Base-by-base conservation (phyloP, 2,888 invertebrate species). In the Empis stercorea region DNA sequence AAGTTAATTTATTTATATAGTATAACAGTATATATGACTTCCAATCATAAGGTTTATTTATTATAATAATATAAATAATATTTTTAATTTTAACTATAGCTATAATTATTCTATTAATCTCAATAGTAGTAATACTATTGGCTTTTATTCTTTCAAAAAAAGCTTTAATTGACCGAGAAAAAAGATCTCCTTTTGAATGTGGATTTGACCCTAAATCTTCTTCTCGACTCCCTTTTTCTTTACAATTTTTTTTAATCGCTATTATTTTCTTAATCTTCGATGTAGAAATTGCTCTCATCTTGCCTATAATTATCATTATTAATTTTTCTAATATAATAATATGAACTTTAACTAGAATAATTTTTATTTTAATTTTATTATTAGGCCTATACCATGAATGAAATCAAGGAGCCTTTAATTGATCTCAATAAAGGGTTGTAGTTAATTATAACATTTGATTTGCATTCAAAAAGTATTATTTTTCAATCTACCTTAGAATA, bases 261-360 rank as follows among this genome's bases (percentile, higher is more conserved):
- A 68, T 81, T 63, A 76, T 83, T 71, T 82, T 82, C 62, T 67
- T 81, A 73, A 79, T 83, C 71, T 83, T 82, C 73, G 81, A 82
- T 72, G 73, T 81, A 51, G 81, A 81, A 77, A 79, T 82, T 69
- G 74, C 76, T 1, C 55, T 81, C 62, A 68, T 81, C 61, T 61
- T 81, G 1, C 79, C 79, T 0, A 67, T 78, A 64, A 75, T 78
- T 57, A 59, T 70, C 52, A 62, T 61, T 46, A 52, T 71, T 54
- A 60, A 68, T 56, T 55, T 56, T 48, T 57, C 59, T 20, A 64
- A 64, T 50, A 47, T 65, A 45, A 30, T 57, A 20, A 55, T 54
- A 40, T 69, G 65, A 58, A 46, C 54, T 16, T 23, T 54, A 4
- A 58, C 63, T 32, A 55, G 56, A n/a, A 51, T 57, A 47, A 70